Evolutionary conservation across 2,113 vertebrate genomes (phyloP), one percentile per base, ranked within the genome.

Genomic region (Pseudolaguvia tuberculata): DNA sequence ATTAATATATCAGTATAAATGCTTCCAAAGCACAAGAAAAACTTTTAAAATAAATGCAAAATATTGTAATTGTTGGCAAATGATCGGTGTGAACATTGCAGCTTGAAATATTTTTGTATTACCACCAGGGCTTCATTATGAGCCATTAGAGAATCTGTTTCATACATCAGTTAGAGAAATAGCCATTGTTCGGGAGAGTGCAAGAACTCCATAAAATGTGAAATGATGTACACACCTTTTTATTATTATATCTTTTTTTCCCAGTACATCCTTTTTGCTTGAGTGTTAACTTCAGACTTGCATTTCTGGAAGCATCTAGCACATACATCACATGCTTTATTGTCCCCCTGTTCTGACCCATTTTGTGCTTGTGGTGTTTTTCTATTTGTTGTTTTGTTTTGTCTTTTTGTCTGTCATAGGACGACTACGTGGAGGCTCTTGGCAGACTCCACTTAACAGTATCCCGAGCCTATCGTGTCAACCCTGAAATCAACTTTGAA

Each of bases 401-500:
- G n/a, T n/a, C n/a, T n/a, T n/a, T n/a, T n/a, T n/a, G n/a, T n/a
- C n/a, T n/a, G n/a, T n/a, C n/a, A n/a, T 82, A 99, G 96, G 97
- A 99, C 84, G 97, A 99, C 86, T 99, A 99, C 65, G 95, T 99
- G 91, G 97, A 99, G 89, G 95, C 97, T 62, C 89, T 99, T 82
- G 91, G 94, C 59, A 89, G 96, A 87, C 94, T 99, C 71, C 96
- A 99, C 85, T 94, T 97, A 79, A 99, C 97, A 3, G 97, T 99
- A 83, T 96, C 97, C 14, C 94, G 96, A 86, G 97, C 97, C 74
- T 99, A 98, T 90, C 92, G 96, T 84, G 94, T 98, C 83, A 99
- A 99, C 84, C 95, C 96, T 2, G 97, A 98, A 85, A 99, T 99
- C 90, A 98, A 98, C 90, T 99, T 99, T 51, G 97, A 99, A 87